Conservation (phyloP, 2,888 invertebrate species). For the Mycalesis mineus region DNA sequence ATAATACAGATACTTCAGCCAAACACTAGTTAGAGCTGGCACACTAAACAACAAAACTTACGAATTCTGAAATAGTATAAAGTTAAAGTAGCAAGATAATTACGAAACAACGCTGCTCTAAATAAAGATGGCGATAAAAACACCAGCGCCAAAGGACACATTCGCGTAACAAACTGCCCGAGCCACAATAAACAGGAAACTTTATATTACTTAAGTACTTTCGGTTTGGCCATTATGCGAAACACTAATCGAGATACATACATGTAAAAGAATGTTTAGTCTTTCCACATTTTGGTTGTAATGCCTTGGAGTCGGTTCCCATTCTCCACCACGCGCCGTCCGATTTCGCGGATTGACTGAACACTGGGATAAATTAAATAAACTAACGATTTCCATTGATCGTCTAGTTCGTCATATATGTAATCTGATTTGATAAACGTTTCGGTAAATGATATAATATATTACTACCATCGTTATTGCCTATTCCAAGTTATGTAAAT, state of each 20-base stretch:
- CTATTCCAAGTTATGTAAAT: too few relatives aligned
- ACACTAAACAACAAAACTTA: conserved; percentile 21
- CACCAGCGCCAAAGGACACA: conserved; percentile 21
- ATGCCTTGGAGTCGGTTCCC: not conserved
- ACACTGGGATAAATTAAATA: not conserved
- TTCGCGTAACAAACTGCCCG: conserved; percentile 16
- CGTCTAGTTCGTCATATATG: too few relatives aligned
- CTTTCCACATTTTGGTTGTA: conserved; percentile 14
- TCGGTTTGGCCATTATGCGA: conserved; percentile 22
- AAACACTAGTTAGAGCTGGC: conserved; percentile 13
- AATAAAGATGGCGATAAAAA: conserved; percentile 27
- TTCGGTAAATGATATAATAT: too few relatives aligned
- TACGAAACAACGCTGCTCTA: conserved; percentile 25
- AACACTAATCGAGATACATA: conserved; percentile 23
- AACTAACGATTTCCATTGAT: too few relatives aligned
- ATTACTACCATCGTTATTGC: too few relatives aligned
- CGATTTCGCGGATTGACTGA: not conserved
- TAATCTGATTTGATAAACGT: too few relatives aligned
- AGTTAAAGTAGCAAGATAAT: conserved; percentile 28
- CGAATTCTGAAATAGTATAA: conserved; percentile 22
- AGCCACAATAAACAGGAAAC: conserved; percentile 17
- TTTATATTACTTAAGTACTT: conserved; percentile 24
- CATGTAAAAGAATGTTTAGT: conserved; percentile 20
- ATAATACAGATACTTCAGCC: not conserved
- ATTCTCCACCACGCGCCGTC: not conserved